These are phyloP conservation scores for Tribolium castaneum DNA, from an alignment of 1,140 invertebrate genomes.

Conservation along the genomic window DNA sequence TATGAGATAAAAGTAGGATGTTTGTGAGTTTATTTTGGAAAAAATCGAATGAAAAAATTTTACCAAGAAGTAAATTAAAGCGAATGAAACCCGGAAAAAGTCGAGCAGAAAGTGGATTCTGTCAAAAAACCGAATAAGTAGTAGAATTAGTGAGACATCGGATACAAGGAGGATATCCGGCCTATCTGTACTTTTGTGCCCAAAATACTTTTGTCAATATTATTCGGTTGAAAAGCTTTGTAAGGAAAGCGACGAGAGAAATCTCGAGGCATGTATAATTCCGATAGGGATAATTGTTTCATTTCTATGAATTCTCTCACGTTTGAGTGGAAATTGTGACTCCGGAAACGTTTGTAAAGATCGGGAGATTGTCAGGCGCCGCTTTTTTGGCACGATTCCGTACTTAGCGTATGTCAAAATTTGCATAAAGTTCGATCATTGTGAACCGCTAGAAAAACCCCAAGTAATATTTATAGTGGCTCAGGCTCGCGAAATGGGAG, in stretches of 20 bases:
- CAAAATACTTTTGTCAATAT: constrained; percentile 24
- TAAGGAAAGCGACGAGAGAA: background rate
- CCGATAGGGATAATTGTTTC: constrained; percentile 3
- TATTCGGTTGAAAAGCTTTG: constrained; percentile 13
- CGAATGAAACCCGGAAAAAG: constrained; percentile 1
- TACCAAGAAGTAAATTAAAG: constrained; percentile 9
- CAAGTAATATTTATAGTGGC: constrained; percentile 17
- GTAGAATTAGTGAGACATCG: constrained; percentile 27
- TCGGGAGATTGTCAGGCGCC: background rate
- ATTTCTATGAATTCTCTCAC: background rate
- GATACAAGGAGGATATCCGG: constrained; percentile 28
- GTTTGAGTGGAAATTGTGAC: background rate
- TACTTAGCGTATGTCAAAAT: background rate
- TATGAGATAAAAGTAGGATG: constrained; percentile 15
- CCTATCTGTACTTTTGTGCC: constrained; percentile 16
- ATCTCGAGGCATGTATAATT: background rate
- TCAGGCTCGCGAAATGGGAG: background rate
- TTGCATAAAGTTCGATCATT: constrained; percentile 8
- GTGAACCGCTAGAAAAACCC: constrained; percentile 6
- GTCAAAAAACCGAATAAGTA: constrained; percentile 30
- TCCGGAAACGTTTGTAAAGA: background rate
- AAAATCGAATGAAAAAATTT: constrained; percentile 14
- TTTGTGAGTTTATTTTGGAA: constrained; percentile 6
- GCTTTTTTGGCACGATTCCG: background rate
- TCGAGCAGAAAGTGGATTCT: constrained; percentile 15